Evolutionary conservation across 1,140 invertebrate species (phyloP).

Genomic region (Arion vulgaris): DNA sequence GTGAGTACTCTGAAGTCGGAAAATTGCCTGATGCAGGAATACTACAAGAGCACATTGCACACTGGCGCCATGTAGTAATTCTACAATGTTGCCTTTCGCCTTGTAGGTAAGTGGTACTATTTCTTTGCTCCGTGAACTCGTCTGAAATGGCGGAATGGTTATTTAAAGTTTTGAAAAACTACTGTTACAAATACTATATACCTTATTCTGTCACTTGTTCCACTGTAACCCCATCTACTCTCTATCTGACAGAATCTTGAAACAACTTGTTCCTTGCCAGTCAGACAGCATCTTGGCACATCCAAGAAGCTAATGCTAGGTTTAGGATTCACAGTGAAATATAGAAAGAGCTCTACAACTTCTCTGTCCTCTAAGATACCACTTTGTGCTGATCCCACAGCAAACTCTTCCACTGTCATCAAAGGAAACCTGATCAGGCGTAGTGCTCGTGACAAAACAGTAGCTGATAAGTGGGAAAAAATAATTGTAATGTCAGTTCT

Average conservation of each 20-base stretch:
- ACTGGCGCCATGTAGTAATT: too few relatives aligned
- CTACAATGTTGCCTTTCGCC: too few relatives aligned
- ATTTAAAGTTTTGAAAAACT: too few relatives aligned
- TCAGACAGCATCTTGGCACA: constrained; percentile 85
- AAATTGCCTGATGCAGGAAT: too few relatives aligned
- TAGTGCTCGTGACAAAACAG: constrained; percentile 81
- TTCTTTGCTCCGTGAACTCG: too few relatives aligned
- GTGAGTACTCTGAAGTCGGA: too few relatives aligned
- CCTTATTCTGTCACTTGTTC: constrained; percentile 28
- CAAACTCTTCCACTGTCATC: constrained; percentile 92
- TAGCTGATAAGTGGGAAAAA: constrained; percentile 62
- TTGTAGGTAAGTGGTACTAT: too few relatives aligned
- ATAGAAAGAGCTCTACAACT: constrained; percentile 85
- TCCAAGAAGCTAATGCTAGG: constrained; percentile 81
- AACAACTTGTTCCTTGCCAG: constrained; percentile 86
- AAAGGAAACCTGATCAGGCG: constrained; percentile 86
- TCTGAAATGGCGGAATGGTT: too few relatives aligned
- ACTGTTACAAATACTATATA: not conserved
- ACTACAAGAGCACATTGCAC: too few relatives aligned
- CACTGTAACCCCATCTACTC: constrained; percentile 27
- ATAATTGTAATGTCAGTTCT: not conserved
- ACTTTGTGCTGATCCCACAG: constrained; percentile 81
- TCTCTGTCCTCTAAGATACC: constrained; percentile 84
- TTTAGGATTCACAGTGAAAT: constrained; percentile 86
- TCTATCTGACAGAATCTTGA: constrained; percentile 85